phyloP scores from a whole-genome alignment of 2,888 invertebrate species.

The Drosophila antonietae region DNA sequence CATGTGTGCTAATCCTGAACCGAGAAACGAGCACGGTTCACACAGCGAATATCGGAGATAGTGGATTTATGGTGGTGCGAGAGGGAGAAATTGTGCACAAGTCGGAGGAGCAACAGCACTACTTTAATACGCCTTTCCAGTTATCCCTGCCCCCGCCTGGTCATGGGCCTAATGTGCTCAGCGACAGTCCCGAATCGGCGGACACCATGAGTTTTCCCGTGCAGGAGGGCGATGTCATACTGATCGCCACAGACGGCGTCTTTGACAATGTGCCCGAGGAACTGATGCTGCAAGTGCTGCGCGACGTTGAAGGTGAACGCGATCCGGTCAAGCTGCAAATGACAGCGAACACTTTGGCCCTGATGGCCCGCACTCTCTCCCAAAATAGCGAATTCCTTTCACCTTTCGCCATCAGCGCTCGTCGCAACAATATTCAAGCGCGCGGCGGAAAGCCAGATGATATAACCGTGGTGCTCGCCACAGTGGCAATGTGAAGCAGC shows the following conservation, averaged over 20 bases:
- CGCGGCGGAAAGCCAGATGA: constrained; percentile 99
- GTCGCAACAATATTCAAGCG: constrained; percentile 96
- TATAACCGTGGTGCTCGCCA: constrained; percentile 98
- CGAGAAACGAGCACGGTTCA: constrained; percentile 95
- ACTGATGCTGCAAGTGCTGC: constrained; percentile 93
- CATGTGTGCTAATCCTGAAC: constrained; percentile 97
- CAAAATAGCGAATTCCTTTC: constrained; percentile 98
- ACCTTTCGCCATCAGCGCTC: constrained; percentile 96
- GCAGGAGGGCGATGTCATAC: constrained; percentile 96
- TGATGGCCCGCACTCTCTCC: constrained; percentile 97
- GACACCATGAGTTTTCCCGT: constrained; percentile 93
- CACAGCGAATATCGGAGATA: constrained; percentile 99
- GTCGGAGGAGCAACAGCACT: constrained; percentile 98
- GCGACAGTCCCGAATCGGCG: constrained; percentile 97
- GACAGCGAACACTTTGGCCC: constrained; percentile 96
- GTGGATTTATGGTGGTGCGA: constrained; percentile 97
- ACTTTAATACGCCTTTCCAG: constrained; percentile 99
- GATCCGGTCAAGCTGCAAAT: constrained; percentile 92
- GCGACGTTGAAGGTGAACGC: constrained; percentile 89
- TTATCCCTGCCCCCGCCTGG: constrained; percentile 97
- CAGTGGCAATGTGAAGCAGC: constrained; percentile 89
- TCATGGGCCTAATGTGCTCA: constrained; percentile 93
- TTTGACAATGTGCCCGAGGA: constrained; percentile 99
- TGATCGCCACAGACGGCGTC: constrained; percentile 98
- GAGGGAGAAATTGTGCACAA: constrained; percentile 94